Evolutionary conservation across 2,888 invertebrate genomes (phyloP).

Genomic region (Sussaba pulchella): DNA sequence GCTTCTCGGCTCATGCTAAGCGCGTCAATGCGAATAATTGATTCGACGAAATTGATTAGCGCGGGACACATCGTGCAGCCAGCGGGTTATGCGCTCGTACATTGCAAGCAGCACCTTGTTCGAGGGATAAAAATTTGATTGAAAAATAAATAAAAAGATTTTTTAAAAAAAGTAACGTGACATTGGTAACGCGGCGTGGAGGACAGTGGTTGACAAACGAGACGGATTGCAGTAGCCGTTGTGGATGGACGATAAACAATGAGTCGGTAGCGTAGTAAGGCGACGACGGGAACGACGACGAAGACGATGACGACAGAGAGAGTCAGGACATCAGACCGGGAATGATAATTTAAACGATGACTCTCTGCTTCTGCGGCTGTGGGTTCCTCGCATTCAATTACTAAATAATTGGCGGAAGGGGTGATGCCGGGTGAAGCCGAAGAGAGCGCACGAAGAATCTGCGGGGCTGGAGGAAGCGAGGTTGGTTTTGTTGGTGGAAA

Average conservation of each 20-base stretch:
- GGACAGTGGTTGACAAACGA: slow-evolving; percentile 73
- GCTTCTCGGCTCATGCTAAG: neutral
- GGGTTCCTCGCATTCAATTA: slow-evolving; percentile 81
- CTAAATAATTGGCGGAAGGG: slow-evolving; percentile 81
- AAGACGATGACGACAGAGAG: slow-evolving; percentile 45
- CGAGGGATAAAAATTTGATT: neutral
- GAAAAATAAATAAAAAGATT: slow-evolving; percentile 22
- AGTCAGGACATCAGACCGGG: slow-evolving; percentile 68
- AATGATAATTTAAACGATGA: slow-evolving; percentile 84
- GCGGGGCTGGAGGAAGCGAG: slow-evolving; percentile 53
- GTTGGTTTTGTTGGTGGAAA: neutral
- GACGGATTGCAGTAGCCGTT: slow-evolving; percentile 48
- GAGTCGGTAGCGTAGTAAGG: slow-evolving; percentile 24
- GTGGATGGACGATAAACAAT: slow-evolving; percentile 58
- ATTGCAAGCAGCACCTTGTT: slow-evolving; percentile 65
- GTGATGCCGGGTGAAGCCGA: slow-evolving; percentile 35
- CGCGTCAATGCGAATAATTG: slow-evolving; percentile 14
- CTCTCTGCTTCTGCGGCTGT: slow-evolving; percentile 78
- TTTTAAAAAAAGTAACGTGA: slow-evolving; percentile 47
- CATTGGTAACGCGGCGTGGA: slow-evolving; percentile 65
- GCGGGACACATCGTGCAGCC: slow-evolving; percentile 35
- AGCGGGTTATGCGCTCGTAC: no score
- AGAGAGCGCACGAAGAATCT: slow-evolving; percentile 49
- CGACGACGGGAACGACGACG: slow-evolving; percentile 17
- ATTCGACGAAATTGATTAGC: slow-evolving; percentile 32